Percentiles rank a stretch among this genome's conserved stretches.
These are phyloP conservation scores for Panzeria rudis DNA, from an alignment of 2,888 invertebrate genomes.

Conservation along the genomic window DNA sequence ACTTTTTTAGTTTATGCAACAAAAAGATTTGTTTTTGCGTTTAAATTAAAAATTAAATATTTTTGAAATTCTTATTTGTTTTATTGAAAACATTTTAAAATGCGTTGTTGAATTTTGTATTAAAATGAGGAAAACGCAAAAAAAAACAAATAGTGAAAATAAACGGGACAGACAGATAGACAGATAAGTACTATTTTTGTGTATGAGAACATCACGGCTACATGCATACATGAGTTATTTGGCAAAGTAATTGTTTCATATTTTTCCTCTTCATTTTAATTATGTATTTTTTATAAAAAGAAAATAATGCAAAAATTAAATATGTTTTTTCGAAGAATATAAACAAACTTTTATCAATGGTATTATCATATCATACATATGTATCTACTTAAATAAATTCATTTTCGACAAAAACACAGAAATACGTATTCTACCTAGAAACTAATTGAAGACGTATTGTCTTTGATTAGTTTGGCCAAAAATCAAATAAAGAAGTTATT, in stretches of 20 bases:
- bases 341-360: constrained; percentile 18
- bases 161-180: constrained; percentile 20
- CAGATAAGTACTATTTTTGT: constrained; percentile 23
- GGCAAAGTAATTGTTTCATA: constrained; percentile 54
- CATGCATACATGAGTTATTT: constrained; percentile 24
- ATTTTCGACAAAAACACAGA: too few species aligned
- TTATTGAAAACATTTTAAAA: constrained; percentile 27
- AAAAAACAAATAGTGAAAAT: constrained; percentile 27
- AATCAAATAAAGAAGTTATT: too few species aligned
- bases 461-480: too few species aligned
- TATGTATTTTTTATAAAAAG: constrained; percentile 12
- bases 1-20: constrained; percentile 48
- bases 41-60: background rate
- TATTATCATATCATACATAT: background rate
- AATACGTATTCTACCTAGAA: too few species aligned
- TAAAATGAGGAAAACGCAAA: constrained; percentile 22
- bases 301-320: constrained; percentile 22
- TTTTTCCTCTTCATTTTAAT: constrained; percentile 13
- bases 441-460: too few species aligned
- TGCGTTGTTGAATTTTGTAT: constrained; percentile 59
- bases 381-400: background rate
- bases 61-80: constrained; percentile 12
- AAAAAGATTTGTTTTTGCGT: constrained; percentile 1
- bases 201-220: constrained; percentile 38
- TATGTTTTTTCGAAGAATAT: constrained; percentile 1